Conservation (phyloP, 2,113 vertebrate genomes). For the Donacobius atricapilla region DNA sequence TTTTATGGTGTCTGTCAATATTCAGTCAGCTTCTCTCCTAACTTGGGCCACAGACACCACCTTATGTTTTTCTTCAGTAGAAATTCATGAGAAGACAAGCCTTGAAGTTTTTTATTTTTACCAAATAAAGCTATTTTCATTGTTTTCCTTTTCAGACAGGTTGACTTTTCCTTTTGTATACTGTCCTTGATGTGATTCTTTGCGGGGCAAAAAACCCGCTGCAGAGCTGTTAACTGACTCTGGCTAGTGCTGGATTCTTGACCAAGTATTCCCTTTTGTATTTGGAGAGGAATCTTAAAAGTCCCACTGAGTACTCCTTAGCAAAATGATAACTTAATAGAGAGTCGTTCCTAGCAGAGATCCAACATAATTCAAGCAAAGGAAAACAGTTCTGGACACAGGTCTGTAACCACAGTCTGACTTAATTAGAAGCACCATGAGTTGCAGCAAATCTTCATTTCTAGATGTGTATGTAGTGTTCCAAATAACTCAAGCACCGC, state of each 20-base stretch:
- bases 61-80: background rate
- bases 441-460: background rate
- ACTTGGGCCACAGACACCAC: background rate
- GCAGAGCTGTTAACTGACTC: background rate
- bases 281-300: background rate
- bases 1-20: constrained; percentile 50
- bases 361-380: background rate
- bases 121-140: constrained; percentile 10
- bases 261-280: background rate
- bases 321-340: background rate
- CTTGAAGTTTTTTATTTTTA: constrained; percentile 12
- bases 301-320: background rate
- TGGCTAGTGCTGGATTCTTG: background rate
- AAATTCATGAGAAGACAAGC: constrained; percentile 6
- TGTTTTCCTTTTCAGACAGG: background rate
- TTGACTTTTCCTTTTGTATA: background rate
- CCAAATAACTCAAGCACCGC: background rate
- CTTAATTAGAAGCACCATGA: background rate
- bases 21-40: background rate
- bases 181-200: background rate
- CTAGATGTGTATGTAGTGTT: background rate
- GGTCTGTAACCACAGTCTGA: background rate
- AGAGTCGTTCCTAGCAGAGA: background rate
- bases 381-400: background rate
- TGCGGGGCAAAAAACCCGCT: background rate